These are phyloP conservation scores for cat (Felis catus) DNA, from an alignment of 2,113 vertebrate genomes.

Conservation along the genomic window DNA sequence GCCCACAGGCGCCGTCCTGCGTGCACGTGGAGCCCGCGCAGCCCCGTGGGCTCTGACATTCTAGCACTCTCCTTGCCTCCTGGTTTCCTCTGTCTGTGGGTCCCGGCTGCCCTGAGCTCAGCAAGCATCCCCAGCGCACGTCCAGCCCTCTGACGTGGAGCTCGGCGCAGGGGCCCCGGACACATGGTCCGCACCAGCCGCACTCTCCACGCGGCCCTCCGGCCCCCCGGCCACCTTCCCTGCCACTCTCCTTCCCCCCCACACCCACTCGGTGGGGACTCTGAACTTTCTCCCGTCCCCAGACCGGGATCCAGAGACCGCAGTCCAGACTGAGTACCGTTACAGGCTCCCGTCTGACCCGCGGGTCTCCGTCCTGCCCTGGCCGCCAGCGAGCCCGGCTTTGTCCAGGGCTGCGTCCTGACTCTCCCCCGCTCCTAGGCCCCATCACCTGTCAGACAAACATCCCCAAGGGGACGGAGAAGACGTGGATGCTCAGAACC, in stretches of 20 bases:
- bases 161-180: neutral
- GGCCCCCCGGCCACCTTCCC: neutral
- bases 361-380: neutral
- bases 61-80: neutral
- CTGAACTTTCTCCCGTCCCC: neutral
- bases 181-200: too few species aligned
- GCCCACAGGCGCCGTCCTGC: too few species aligned
- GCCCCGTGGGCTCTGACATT: neutral
- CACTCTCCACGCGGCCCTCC: too few species aligned
- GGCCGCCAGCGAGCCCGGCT: fast-evolving
- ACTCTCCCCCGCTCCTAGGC: neutral
- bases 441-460: neutral
- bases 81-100: neutral
- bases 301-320: neutral
- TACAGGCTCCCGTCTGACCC: neutral
- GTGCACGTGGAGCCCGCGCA: neutral
- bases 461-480: neutral
- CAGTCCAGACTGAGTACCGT: neutral
- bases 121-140: neutral
- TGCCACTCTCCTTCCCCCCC: neutral
- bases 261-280: neutral
- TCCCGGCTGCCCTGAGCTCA: neutral
- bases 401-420: neutral
- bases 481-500: neutral
- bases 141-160: fast-evolving